Evolutionary conservation across 2,888 invertebrate genomes (phyloP).

Genomic region (Plebejus anna): DNA sequence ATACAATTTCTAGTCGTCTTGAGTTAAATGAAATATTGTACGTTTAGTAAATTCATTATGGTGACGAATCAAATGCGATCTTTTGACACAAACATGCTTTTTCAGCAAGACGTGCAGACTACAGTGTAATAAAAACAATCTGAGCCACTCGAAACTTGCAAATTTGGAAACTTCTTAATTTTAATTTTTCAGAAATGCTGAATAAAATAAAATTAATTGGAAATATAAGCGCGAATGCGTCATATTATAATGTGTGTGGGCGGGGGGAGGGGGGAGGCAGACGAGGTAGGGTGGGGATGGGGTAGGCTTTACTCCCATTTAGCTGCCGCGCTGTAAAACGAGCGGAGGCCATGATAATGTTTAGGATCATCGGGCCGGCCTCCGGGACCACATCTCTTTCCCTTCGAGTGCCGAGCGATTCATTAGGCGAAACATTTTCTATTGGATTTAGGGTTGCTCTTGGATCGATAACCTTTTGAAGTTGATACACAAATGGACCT

Average conservation of each 20-base stretch:
- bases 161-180: neutral
- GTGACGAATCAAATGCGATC: neutral
- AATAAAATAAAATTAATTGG: slow-evolving; percentile 29
- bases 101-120: neutral
- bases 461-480: neutral
- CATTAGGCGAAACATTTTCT: neutral
- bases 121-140: neutral
- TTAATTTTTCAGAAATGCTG: neutral
- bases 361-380: slow-evolving; percentile 60
- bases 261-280: slow-evolving; percentile 39
- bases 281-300: slow-evolving; percentile 48
- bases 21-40: too few relatives aligned
- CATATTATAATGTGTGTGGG: slow-evolving; percentile 58
- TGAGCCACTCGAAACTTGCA: neutral
- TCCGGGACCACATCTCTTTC: slow-evolving; percentile 46
- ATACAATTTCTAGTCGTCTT: too few relatives aligned
- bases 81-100: neutral
- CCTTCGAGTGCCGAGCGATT: neutral
- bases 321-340: slow-evolving; percentile 74
- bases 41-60: too few relatives aligned
- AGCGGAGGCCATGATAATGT: slow-evolving; percentile 74
- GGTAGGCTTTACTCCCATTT: slow-evolving; percentile 74
- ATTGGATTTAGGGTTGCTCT: neutral
- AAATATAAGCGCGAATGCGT: slow-evolving; percentile 37
- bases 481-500: neutral